Percentiles rank a stretch among this genome's conserved stretches.
These are phyloP conservation scores for Dryococelus australis DNA, from an alignment of 2,888 invertebrate species.

Conservation along the genomic window DNA sequence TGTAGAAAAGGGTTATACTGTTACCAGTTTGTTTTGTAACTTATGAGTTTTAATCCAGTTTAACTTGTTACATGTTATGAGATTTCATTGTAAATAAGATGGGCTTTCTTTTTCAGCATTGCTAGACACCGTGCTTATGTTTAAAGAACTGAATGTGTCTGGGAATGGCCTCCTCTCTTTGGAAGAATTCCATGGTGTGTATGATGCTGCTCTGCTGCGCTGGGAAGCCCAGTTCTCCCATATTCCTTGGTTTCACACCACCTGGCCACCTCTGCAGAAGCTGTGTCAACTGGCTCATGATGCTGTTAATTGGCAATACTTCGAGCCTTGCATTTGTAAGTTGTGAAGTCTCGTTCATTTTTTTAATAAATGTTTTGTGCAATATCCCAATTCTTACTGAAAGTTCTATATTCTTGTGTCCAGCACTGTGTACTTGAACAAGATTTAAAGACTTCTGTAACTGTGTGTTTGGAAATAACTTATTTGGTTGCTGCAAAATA, in stretches of 20 bases:
- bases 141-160: slow-evolving; percentile 77
- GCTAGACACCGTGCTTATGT: slow-evolving; percentile 79
- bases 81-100: no score
- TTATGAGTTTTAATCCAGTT: no score
- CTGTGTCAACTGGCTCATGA: slow-evolving; percentile 67
- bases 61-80: no score
- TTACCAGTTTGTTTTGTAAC: no score
- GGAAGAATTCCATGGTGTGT: slow-evolving; percentile 76
- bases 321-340: slow-evolving; percentile 77
- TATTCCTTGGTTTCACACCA: slow-evolving; percentile 76
- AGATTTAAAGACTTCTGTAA: no score
- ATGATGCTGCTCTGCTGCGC: slow-evolving; percentile 74
- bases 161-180: slow-evolving; percentile 71
- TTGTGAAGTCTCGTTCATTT: slow-evolving; percentile 45
- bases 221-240: slow-evolving; percentile 75
- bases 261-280: slow-evolving; percentile 67
- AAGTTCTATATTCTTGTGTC: no score
- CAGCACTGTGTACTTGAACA: no score
- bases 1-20: no score
- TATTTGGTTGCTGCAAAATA: no score
- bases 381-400: no score
- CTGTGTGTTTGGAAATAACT: no score
- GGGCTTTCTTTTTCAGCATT: slow-evolving; percentile 61
- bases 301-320: slow-evolving; percentile 75
- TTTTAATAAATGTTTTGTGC: no score